These are phyloP conservation scores for Cephonodes hylas DNA, from an alignment of 2,888 invertebrate species.

Conservation along the genomic window DNA sequence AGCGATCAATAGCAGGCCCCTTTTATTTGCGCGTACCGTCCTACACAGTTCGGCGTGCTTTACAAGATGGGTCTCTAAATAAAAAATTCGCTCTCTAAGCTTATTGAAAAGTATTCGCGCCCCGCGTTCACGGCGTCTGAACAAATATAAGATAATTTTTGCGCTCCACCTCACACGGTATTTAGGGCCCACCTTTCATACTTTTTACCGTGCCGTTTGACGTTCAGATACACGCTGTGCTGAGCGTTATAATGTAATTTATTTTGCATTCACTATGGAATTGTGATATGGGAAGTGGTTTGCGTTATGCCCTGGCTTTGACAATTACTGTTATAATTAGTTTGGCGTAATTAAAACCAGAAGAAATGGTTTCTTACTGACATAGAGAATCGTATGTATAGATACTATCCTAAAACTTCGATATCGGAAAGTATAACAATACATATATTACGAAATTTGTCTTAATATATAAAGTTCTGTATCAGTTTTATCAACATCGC, in stretches of 20 bases:
- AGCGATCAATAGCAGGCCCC: constrained; percentile 64
- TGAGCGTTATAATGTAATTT: constrained; percentile 70
- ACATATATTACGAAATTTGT: too few species aligned
- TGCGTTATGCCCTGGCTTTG: neutral
- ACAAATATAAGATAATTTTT: constrained; percentile 82
- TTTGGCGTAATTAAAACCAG: too few species aligned
- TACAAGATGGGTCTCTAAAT: constrained; percentile 71
- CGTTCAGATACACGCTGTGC: constrained; percentile 48
- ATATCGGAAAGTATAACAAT: too few species aligned
- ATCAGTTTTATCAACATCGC: too few species aligned
- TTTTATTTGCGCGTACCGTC: constrained; percentile 69
- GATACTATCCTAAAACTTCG: too few species aligned
- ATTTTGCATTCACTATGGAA: constrained; percentile 74
- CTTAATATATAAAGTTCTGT: too few species aligned
- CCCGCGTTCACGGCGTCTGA: constrained; percentile 79
- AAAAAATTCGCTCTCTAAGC: constrained; percentile 77
- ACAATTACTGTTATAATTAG: too few species aligned
- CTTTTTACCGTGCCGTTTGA: constrained; percentile 74
- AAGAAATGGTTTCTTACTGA: too few species aligned
- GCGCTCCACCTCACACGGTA: constrained; percentile 78
- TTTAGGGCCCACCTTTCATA: constrained; percentile 81
- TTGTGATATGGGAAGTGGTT: constrained; percentile 17
- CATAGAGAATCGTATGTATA: too few species aligned
- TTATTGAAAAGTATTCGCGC: constrained; percentile 81
- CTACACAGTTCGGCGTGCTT: constrained; percentile 48